Percentiles rank a stretch among this genome's conserved stretches.
Evolutionary conservation across 2,113 vertebrate species (phyloP).

Genomic region (Gymnorhina tibicen): DNA sequence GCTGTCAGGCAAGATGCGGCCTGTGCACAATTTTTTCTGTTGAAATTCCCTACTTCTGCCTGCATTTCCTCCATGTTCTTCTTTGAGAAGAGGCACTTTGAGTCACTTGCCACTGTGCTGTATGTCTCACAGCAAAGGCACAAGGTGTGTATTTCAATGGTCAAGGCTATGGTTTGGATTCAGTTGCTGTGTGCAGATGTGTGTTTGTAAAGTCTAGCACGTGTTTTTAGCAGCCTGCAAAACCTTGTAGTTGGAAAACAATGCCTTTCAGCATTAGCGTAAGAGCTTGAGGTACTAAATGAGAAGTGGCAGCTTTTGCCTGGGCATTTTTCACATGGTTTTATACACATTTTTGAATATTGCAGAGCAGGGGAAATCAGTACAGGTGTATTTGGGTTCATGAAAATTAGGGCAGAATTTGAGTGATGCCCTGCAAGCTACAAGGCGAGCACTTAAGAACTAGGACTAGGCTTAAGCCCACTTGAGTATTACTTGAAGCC

Average conservation of each 20-base stretch:
- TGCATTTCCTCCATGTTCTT: neutral
- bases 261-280: neutral
- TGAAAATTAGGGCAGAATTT: neutral
- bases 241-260: neutral
- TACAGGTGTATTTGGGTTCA: neutral
- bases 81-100: neutral
- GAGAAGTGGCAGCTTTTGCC: neutral
- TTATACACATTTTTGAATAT: neutral
- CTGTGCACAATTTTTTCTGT: rapidly evolving
- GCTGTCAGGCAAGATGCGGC: neutral
- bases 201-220: rapidly evolving
- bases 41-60: neutral
- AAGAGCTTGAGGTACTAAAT: neutral
- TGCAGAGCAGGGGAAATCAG: neutral
- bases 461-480: neutral
- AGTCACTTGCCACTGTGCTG: neutral
- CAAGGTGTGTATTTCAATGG: neutral
- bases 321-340: neutral
- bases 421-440: neutral
- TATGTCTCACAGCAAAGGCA: neutral
- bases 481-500: neutral
- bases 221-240: neutral
- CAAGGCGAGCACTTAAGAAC: neutral
- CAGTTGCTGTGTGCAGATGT: rapidly evolving
- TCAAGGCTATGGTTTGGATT: neutral